Base-by-base conservation (phyloP, 2,113 vertebrate genomes). In the Climacteris rufus region DNA sequence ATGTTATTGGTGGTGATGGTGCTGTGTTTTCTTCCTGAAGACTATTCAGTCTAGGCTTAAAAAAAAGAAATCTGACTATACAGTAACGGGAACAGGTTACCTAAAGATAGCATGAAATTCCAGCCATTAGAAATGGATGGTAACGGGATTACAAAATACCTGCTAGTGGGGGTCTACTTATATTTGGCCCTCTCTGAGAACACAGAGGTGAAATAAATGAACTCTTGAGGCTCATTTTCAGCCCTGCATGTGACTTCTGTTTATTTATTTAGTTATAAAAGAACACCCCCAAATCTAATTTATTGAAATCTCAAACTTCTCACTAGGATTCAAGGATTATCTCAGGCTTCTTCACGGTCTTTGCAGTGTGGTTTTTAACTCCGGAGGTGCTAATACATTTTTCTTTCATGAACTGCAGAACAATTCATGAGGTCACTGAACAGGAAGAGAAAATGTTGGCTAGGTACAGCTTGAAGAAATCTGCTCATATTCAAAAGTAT, bases 251-350 rank as follows among this genome's bases (percentile, higher is more conserved):
- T 23, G 50, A 86, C 42, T 89, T 28, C 25, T 1, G 1, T 63
- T 98, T 96, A 95, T 96, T 93, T 93, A 60, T 61, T 57, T 66
- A 61, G 25, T 77, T 83, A 54, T 49, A 56, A 60, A 91, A 69
- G 42, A 72, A 61, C 20, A 57, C 30, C 22, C 5, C 5, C 49
- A 81, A 92, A 77, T 4, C 30, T 63, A 59, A 93, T 95, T 91
- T 93, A 87, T 37, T 93, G 91, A 87, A 92, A 97, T 94, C 88
- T 89, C 70, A 77, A 76, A 74, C 21, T 72, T 92, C 82, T 96
- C 86, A 69, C 20, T 81, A 42, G 57, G 60, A 81, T 93, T 96
- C 74, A 94, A 91, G 56, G 77, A 61, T 56, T 72, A 65, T 35
- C 19, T 66, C 70, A 63, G 72, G 80, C 33, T 76, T 52, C 52